Evolutionary conservation across 2,888 invertebrate species (phyloP).

Genomic region (Drosophila macrospina): DNA sequence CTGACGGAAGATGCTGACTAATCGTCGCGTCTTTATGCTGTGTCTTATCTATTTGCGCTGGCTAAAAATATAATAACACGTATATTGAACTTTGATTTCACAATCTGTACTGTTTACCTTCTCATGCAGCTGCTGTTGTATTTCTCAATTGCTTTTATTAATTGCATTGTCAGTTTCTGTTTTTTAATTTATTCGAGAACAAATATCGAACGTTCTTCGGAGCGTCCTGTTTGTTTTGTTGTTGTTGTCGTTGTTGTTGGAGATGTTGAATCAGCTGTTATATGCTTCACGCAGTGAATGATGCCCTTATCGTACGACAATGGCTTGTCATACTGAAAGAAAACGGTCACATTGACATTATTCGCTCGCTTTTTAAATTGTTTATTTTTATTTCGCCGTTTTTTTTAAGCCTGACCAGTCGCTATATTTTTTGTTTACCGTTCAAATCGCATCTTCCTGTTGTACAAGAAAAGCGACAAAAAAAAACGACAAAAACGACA

Average conservation of each 20-base stretch:
- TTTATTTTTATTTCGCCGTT: too few relatives aligned
- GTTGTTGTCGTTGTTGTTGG: conserved; percentile 13
- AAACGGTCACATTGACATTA: too few relatives aligned
- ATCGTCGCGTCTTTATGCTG: conserved; percentile 13
- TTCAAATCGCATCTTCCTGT: too few relatives aligned
- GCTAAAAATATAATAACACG: conserved; percentile 49
- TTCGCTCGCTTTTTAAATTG: too few relatives aligned
- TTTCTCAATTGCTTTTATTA: conserved; percentile 12
- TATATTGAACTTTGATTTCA: conserved; percentile 43
- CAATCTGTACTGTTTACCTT: conserved; percentile 16
- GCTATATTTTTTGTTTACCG: too few relatives aligned
- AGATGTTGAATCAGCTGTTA: conserved; percentile 3
- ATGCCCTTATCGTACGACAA: background rate
- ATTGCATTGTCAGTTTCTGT: conserved; percentile 22
- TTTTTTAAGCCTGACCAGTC: too few relatives aligned
- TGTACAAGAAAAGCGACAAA: too few relatives aligned
- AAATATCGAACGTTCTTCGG: conserved; percentile 28
- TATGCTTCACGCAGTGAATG: conserved; percentile 2
- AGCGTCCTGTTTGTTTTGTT: conserved; percentile 32
- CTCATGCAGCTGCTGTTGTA: conserved; percentile 20
- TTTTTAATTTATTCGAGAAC: conserved; percentile 5
- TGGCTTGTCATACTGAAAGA: background rate
- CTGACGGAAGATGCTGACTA: conserved; percentile 40
- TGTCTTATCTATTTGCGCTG: conserved; percentile 9
- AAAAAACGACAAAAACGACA: too few relatives aligned